Evolutionary conservation across 2,113 vertebrate genomes (phyloP).

Genomic region (Nycticebus coucang): DNA sequence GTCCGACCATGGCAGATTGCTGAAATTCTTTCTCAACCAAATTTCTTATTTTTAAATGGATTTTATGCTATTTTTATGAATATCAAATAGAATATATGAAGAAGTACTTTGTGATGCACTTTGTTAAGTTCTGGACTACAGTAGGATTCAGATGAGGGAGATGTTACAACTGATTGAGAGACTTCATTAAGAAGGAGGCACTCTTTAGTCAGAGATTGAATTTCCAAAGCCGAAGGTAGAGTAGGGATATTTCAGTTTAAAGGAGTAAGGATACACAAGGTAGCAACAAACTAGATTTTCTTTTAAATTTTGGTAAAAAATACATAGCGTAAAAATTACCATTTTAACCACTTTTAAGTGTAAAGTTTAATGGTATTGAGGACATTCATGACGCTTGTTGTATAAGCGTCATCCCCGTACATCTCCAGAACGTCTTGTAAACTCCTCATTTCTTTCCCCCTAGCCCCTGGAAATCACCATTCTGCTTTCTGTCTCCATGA

Average conservation of each 20-base stretch:
- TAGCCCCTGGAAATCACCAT: neutral
- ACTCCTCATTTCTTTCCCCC: neutral
- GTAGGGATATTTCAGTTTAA: neutral
- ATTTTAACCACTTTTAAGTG: neutral
- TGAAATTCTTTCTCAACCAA: neutral
- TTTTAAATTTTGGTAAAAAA: neutral
- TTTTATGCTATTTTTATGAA: neutral
- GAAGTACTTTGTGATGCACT: neutral
- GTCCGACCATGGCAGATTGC: neutral
- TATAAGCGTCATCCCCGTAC: too few relatives aligned
- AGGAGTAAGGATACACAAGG: neutral
- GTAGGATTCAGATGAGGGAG: neutral
- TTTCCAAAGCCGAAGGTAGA: neutral
- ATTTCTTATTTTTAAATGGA: neutral
- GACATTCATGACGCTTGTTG: neutral
- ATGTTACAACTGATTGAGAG: neutral
- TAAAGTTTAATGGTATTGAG: neutral
- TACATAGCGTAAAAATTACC: neutral
- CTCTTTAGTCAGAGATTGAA: neutral
- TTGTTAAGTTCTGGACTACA: neutral
- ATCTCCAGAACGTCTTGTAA: neutral
- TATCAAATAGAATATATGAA: neutral
- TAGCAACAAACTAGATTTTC: neutral
- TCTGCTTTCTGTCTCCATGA: neutral
- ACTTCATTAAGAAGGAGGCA: neutral